Evolutionary conservation across 92 coral and sea anemone genomes (phyloP).

Genomic region (Palythoa grandis): DNA sequence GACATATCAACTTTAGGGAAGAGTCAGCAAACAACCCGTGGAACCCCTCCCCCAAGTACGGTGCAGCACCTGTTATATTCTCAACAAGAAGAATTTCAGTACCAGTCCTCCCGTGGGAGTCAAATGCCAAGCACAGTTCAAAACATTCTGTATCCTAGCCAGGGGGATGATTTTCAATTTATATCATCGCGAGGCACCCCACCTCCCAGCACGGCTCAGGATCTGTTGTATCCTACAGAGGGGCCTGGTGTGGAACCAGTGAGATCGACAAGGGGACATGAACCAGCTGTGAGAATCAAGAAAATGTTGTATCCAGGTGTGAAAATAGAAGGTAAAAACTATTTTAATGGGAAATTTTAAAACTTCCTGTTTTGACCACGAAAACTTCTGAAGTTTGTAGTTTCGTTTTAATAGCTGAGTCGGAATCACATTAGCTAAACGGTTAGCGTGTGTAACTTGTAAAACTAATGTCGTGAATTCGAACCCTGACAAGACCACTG

Average conservation of each 20-base stretch:
- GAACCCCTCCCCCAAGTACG: conserved; percentile 73
- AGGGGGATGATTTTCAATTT: conserved; percentile 17
- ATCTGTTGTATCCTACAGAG: conserved; percentile 73
- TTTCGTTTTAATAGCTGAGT: too few relatives aligned
- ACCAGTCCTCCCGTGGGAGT: conserved; percentile 60
- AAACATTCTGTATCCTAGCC: conserved; percentile 66
- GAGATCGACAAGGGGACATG: conserved; percentile 81
- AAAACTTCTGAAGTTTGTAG: too few relatives aligned
- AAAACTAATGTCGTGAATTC: too few relatives aligned
- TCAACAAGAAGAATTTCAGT: background rate
- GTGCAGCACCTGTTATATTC: conserved; percentile 58
- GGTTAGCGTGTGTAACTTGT: too few relatives aligned
- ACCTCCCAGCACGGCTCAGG: conserved; percentile 78
- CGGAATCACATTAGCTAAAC: too few relatives aligned
- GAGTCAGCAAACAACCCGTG: conserved; percentile 63
- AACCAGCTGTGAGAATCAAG: conserved; percentile 74
- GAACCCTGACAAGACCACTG: too few relatives aligned
- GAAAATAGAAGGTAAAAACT: conserved; percentile 55
- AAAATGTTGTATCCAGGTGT: conserved; percentile 76
- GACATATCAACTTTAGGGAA: conserved; percentile 64
- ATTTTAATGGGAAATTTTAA: too few relatives aligned
- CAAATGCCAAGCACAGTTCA: conserved; percentile 76
- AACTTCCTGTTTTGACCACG: too few relatives aligned
- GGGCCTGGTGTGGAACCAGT: conserved; percentile 39
- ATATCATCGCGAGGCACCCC: conserved; percentile 71